These are phyloP conservation scores for Fragum fragum DNA, from an alignment of 2,888 invertebrate species.

Conservation along the genomic window DNA sequence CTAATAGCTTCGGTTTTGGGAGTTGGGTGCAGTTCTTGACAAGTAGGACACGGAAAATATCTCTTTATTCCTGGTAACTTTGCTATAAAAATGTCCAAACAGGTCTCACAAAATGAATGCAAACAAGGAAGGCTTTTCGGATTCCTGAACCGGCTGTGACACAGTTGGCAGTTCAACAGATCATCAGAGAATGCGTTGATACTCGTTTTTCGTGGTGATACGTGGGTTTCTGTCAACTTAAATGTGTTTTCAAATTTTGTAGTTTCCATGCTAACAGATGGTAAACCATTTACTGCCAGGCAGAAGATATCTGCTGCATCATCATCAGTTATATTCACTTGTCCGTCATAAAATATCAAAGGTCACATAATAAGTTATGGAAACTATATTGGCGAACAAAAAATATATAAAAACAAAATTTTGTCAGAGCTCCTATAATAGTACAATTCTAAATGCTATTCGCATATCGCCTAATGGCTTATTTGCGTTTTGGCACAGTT, in stretches of 20 bases:
- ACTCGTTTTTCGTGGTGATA: conserved; percentile 35
- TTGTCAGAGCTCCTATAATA: no score
- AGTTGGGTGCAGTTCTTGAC: conserved; percentile 53
- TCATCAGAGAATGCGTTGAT: conserved; percentile 63
- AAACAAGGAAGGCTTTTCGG: conserved; percentile 60
- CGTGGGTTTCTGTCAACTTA: conserved; percentile 60
- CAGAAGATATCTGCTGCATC: not conserved
- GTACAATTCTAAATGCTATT: no score
- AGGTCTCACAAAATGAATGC: conserved; percentile 65
- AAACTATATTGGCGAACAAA: no score
- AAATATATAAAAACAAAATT: no score
- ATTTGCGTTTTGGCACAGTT: no score
- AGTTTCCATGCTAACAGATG: conserved; percentile 32
- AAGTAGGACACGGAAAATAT: conserved; percentile 64
- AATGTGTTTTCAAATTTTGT: conserved; percentile 60
- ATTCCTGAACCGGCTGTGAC: conserved; percentile 66
- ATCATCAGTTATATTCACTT: not conserved
- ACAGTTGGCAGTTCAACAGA: conserved; percentile 60
- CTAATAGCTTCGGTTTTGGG: conserved; percentile 36
- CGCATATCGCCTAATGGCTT: no score
- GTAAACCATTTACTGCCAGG: not conserved
- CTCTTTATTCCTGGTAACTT: conserved; percentile 58
- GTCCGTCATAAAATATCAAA: no score
- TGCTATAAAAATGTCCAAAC: conserved; percentile 62
- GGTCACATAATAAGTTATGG: no score